These are phyloP conservation scores for Pangasius djambal DNA, from an alignment of 2,797 vertebrate species.

Conservation along the genomic window DNA sequence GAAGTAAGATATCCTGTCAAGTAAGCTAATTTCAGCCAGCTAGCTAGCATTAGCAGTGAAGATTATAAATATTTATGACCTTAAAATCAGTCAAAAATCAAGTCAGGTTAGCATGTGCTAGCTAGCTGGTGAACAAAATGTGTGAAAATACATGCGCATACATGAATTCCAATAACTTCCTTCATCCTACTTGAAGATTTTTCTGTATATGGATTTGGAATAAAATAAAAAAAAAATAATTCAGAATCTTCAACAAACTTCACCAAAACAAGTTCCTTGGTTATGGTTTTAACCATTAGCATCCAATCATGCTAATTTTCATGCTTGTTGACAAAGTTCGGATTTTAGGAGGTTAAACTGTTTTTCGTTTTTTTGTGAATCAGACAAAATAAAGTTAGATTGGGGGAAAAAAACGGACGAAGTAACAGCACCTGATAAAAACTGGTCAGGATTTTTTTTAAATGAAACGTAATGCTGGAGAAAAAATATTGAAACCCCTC, in stretches of 20 bases:
- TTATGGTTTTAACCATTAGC: neutral
- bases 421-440: neutral
- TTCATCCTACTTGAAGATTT: neutral
- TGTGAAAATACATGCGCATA: constrained; percentile 4
- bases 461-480: neutral
- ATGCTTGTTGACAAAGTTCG: neutral
- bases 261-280: neutral
- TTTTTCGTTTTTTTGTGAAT: neutral
- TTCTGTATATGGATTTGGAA: too few species aligned
- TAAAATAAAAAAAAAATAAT: neutral
- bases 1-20: neutral
- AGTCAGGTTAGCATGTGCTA: neutral
- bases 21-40: neutral
- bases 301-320: neutral
- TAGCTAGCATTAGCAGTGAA: neutral
- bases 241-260: neutral
- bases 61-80: neutral
- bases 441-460: neutral
- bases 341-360: neutral
- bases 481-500: constrained; percentile 31
- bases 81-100: neutral
- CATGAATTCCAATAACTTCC: neutral
- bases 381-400: neutral
- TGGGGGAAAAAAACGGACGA: too few species aligned
- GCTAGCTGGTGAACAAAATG: neutral